Percentiles rank a stretch among this genome's conserved stretches.
phyloP scores from a whole-genome alignment of 2,113 vertebrate genomes.

The Phalacrocorax aristotelis region DNA sequence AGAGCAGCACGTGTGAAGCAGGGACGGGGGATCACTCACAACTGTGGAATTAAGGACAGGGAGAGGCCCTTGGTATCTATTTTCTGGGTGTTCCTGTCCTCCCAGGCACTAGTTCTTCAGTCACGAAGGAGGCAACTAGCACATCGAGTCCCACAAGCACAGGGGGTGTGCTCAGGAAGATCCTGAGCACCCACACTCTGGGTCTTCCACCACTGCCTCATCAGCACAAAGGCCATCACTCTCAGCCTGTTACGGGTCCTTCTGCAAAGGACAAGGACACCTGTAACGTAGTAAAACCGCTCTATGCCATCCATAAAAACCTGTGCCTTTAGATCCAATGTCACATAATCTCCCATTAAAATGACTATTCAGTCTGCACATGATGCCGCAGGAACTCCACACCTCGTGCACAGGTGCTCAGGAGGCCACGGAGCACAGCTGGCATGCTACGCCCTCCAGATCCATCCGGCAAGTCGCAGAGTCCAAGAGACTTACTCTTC shows the following conservation, averaged over 20 bases:
- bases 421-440: rapidly evolving
- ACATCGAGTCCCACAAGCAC: rapidly evolving
- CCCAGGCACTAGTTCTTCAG: neutral
- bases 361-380: neutral
- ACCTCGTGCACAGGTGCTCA: rapidly evolving
- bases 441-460: neutral
- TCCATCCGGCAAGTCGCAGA: rapidly evolving
- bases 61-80: neutral
- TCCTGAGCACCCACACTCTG: neutral
- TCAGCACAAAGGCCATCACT: too few relatives aligned
- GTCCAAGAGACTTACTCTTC: neutral
- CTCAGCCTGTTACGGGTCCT: neutral
- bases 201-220: neutral
- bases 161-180: neutral
- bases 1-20: neutral
- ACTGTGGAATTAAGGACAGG: neutral
- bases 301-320: rapidly evolving
- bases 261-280: neutral
- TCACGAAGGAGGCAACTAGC: neutral
- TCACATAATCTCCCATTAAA: rapidly evolving
- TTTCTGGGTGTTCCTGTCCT: neutral
- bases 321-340: too few relatives aligned
- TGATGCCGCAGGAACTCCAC: neutral
- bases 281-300: rapidly evolving
- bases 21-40: neutral